Conservation (phyloP, 2,797 vertebrate genomes). For the Tadarida brasiliensis region DNA sequence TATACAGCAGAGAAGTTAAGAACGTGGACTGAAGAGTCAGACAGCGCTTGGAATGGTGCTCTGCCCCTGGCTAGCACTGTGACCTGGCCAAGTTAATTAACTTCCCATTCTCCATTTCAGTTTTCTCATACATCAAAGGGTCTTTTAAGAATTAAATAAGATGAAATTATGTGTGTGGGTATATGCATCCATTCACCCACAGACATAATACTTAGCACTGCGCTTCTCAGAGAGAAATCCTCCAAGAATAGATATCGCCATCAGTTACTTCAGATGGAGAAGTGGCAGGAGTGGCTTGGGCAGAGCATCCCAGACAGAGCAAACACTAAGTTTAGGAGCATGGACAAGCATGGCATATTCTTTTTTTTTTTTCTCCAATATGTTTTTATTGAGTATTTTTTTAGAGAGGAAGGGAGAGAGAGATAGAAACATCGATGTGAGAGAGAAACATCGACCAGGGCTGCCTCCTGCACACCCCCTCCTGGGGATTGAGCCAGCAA, state of each 20-base stretch:
- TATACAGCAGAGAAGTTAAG: not conserved
- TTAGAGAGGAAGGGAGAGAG: no score
- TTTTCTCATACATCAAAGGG: slow-evolving; percentile 54
- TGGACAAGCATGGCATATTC: not conserved
- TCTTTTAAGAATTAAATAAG: slow-evolving; percentile 40
- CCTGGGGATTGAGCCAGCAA: no score
- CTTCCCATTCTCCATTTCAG: slow-evolving; percentile 26
- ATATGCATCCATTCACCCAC: not conserved
- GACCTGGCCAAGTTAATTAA: slow-evolving; percentile 52
- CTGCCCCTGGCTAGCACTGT: not conserved
- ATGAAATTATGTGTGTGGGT: not conserved
- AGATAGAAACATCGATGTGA: no score
- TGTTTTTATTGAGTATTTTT: no score
- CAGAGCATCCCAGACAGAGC: not conserved
- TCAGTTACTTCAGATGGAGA: not conserved
- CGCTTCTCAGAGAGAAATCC: not conserved
- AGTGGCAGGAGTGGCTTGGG: not conserved
- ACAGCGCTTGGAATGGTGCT: not conserved
- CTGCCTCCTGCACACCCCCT: no score
- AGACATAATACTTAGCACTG: not conserved
- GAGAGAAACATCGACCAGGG: no score
- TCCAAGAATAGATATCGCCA: not conserved
- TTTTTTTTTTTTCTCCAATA: not conserved
- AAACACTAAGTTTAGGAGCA: not conserved
- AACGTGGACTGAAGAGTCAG: not conserved